Conservation (phyloP, 2,113 vertebrate genomes). For the Mugil cephalus region DNA sequence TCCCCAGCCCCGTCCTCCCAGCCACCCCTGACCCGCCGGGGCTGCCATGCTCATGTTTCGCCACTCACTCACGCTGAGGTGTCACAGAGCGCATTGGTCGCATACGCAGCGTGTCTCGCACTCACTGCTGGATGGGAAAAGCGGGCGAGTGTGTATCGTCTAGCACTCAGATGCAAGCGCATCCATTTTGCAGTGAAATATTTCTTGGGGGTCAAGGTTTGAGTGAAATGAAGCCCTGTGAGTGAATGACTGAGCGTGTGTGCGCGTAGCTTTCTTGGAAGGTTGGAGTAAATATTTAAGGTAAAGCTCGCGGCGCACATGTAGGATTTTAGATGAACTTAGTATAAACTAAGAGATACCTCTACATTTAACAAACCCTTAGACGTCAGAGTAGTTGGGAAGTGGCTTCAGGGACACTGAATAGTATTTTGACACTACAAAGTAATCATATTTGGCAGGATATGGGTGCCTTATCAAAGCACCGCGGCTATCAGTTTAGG, state of each 20-base stretch:
- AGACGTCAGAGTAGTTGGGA: not conserved
- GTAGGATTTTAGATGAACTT: not conserved
- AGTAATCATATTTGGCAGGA: not conserved
- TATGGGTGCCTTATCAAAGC: not conserved
- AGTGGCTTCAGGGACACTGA: not conserved
- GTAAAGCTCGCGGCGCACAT: not conserved
- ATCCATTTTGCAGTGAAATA: conserved; percentile 21
- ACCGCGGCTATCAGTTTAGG: conserved; percentile 30
- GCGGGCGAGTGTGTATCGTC: conserved; percentile 18
- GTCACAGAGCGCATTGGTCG: conserved; percentile 42
- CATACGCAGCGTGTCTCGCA: conserved; percentile 23
- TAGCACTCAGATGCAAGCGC: conserved; percentile 20
- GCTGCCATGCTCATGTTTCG: conserved; percentile 60
- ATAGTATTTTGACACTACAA: not conserved
- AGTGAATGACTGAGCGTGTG: not conserved
- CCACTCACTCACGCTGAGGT: conserved; percentile 49
- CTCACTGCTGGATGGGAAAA: conserved; percentile 10
- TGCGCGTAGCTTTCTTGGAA: not conserved
- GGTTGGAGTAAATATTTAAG: not conserved
- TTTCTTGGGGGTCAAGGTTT: conserved; percentile 16
- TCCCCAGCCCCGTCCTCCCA: conserved; percentile 19
- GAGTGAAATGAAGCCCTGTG: conserved; percentile 1
- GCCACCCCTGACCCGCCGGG: conserved; percentile 31
- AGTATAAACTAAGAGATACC: not conserved
- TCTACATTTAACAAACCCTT: not conserved